These are phyloP conservation scores for Triplophysa dalaica DNA, from an alignment of 2,113 vertebrate species.

Conservation along the genomic window DNA sequence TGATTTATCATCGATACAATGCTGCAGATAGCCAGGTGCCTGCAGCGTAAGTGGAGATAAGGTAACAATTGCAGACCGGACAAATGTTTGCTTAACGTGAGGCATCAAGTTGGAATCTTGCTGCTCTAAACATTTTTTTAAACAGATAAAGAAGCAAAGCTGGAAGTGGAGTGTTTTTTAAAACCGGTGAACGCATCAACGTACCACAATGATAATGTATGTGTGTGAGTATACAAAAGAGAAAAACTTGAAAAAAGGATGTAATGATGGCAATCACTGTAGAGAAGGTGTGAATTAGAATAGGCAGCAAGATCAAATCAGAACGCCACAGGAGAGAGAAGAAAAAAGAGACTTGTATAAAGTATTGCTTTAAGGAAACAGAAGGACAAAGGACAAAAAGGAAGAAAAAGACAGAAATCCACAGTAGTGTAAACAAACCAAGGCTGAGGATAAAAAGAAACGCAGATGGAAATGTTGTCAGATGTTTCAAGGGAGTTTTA, in stretches of 20 bases:
- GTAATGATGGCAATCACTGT: slow-evolving; percentile 47
- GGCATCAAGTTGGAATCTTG: slow-evolving; percentile 50
- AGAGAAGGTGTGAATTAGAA: slow-evolving; percentile 36
- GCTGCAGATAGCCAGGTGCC: slow-evolving; percentile 45
- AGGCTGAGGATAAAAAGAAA: slow-evolving; percentile 14
- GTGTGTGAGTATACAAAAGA: slow-evolving; percentile 24
- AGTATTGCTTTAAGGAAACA: neutral
- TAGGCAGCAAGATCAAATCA: slow-evolving; percentile 53
- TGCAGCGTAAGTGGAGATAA: slow-evolving; percentile 58
- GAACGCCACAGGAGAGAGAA: neutral
- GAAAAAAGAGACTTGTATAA: neutral
- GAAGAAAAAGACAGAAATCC: neutral
- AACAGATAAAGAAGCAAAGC: slow-evolving; percentile 51
- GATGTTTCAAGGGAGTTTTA: slow-evolving; percentile 35
- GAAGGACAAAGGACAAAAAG: neutral
- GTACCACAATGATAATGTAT: slow-evolving; percentile 18
- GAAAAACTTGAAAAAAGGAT: slow-evolving; percentile 22
- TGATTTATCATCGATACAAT: slow-evolving; percentile 48
- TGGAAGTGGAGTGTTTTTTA: slow-evolving; percentile 44
- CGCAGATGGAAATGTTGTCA: slow-evolving; percentile 5
- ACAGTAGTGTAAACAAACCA: neutral
- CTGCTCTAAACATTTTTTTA: slow-evolving; percentile 51
- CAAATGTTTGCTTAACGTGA: slow-evolving; percentile 48
- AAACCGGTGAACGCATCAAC: slow-evolving; percentile 16
- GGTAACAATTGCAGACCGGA: slow-evolving; percentile 42